Percentiles rank a stretch among this genome's conserved stretches.
phyloP scores from a whole-genome alignment of 2,797 vertebrate species.

The Thripadectes ignobilis region DNA sequence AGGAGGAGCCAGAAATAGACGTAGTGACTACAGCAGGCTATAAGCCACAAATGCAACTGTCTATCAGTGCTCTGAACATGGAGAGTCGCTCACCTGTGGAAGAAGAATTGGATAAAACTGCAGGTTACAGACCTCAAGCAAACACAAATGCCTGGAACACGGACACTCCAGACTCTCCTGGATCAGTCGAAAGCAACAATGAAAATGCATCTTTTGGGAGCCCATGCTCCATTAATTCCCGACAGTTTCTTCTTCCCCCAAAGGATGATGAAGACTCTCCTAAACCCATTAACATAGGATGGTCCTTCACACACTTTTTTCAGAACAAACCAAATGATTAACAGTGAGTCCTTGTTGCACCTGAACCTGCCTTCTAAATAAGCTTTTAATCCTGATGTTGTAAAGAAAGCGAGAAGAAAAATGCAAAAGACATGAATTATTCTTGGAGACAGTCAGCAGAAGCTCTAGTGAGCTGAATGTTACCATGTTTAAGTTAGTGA shows the following conservation, averaged over 20 bases:
- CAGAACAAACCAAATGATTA: conserved; percentile 81
- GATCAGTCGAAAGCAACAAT: conserved; percentile 77
- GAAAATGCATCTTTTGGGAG: conserved; percentile 88
- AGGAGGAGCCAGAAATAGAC: conserved; percentile 67
- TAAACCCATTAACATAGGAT: conserved; percentile 71
- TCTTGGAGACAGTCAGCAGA: conserved; percentile 58
- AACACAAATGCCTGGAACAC: conserved; percentile 81
- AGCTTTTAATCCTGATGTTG: conserved; percentile 43
- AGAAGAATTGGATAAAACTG: conserved; percentile 61
- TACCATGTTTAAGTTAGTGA: conserved; percentile 1
- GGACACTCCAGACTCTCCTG: conserved; percentile 82
- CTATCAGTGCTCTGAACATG: conserved; percentile 53
- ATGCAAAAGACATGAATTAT: conserved; percentile 1
- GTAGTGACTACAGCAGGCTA: conserved; percentile 61
- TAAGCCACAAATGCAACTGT: conserved; percentile 78
- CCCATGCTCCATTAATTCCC: conserved; percentile 91
- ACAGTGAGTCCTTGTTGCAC: neutral
- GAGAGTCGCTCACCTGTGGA: conserved; percentile 26
- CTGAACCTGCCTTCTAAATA: conserved; percentile 61
- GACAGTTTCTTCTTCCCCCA: conserved; percentile 91
- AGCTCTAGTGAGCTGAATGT: conserved; percentile 42
- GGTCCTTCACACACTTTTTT: conserved; percentile 81
- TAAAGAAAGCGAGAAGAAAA: conserved; percentile 14
- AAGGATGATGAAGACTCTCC: conserved; percentile 81
- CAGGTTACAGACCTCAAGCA: conserved; percentile 89